Evolutionary conservation across 2,888 invertebrate species (phyloP).

Genomic region (Uloborus plumipes): DNA sequence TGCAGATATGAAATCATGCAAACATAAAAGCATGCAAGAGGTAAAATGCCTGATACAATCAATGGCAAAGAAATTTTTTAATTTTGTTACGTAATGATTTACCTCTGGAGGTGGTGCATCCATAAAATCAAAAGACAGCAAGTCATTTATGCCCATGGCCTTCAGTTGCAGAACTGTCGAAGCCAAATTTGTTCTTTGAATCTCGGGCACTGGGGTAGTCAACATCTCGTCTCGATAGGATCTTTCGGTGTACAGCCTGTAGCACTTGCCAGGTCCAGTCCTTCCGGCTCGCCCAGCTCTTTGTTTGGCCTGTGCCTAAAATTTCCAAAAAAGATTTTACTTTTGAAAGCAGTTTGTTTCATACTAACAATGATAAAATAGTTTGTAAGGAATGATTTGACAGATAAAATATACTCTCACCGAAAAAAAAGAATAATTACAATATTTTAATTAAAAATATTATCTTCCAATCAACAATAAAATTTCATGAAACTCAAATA

Average conservation of each 20-base stretch:
- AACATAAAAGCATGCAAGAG: too few species aligned
- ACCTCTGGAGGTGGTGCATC: slow-evolving; percentile 96
- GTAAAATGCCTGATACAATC: too few species aligned
- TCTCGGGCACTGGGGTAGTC: slow-evolving; percentile 97
- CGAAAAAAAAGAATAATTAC: not conserved
- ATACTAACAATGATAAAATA: too few species aligned
- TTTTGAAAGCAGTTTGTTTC: not conserved
- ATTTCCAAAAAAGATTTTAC: too few species aligned
- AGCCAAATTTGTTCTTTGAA: slow-evolving; percentile 97
- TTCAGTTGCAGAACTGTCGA: slow-evolving; percentile 95
- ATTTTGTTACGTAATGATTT: not conserved
- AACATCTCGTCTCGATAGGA: slow-evolving; percentile 99
- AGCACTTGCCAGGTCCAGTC: slow-evolving; percentile 97
- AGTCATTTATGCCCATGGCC: slow-evolving; percentile 99
- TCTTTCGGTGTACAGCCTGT: slow-evolving; percentile 96
- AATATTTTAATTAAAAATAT: not conserved
- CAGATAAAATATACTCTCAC: not conserved
- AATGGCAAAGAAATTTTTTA: too few species aligned
- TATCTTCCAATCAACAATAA: not conserved
- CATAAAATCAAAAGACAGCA: slow-evolving; percentile 99
- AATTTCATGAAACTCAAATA: not conserved
- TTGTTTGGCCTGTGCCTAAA: slow-evolving; percentile 92
- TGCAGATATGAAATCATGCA: too few species aligned
- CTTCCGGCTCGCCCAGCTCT: slow-evolving; percentile 96
- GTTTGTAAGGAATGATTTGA: too few species aligned